These are phyloP conservation scores for Metopolophium dirhodum DNA, from an alignment of 1,140 invertebrate genomes.

Conservation along the genomic window DNA sequence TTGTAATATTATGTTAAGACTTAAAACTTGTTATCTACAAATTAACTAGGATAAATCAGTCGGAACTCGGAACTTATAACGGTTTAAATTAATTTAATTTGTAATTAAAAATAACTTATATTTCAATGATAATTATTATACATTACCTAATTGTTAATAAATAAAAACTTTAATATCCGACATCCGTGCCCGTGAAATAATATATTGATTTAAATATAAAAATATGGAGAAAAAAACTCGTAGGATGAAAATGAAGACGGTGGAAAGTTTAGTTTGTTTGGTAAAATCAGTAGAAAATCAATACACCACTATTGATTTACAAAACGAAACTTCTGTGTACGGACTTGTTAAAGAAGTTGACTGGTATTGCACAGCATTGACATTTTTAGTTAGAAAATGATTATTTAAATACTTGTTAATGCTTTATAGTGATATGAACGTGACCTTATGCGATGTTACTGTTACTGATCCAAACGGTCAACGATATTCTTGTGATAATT, in stretches of 20 bases:
- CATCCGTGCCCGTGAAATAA: neutral
- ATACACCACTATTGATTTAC: conserved; percentile 56
- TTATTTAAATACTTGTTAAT: neutral
- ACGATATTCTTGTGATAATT: conserved; percentile 18
- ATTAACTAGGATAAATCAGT: too few relatives aligned
- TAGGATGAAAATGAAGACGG: conserved; percentile 56
- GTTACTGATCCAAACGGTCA: conserved; percentile 45
- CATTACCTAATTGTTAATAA: neutral
- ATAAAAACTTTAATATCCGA: neutral
- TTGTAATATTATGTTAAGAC: too few relatives aligned
- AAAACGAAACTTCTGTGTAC: conserved; percentile 56
- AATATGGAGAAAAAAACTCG: conserved; percentile 17
- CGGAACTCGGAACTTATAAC: too few relatives aligned
- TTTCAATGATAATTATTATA: neutral
- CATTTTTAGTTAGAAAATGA: neutral
- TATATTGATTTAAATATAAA: neutral
- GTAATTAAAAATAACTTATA: neutral
- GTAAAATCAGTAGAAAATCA: conserved; percentile 55
- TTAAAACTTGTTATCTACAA: too few relatives aligned
- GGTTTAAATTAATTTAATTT: neutral
- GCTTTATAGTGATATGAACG: conserved; percentile 45
- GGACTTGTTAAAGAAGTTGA: conserved; percentile 58
- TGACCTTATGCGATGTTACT: conserved; percentile 28
- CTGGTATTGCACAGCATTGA: conserved; percentile 23
- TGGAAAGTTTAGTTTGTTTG: conserved; percentile 58